Conservation (phyloP, 2,888 invertebrate genomes). For the Caenorhabditis virilis region DNA sequence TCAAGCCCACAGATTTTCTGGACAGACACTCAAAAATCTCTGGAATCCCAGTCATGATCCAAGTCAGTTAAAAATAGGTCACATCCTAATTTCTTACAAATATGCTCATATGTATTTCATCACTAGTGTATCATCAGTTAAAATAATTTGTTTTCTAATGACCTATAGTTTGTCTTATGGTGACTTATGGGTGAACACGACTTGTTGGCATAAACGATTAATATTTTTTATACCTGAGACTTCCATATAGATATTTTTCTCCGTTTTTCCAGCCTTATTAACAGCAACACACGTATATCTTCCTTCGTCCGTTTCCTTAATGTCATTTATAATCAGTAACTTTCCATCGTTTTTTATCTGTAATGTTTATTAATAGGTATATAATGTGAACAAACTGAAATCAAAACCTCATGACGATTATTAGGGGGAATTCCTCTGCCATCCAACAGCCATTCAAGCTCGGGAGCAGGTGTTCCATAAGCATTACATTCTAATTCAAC, state of each 20-base stretch:
- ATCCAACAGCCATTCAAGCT: constrained; percentile 53
- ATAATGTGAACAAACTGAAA: neutral
- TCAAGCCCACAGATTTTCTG: too few species aligned
- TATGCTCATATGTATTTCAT: too few species aligned
- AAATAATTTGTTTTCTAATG: too few species aligned
- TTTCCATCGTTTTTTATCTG: constrained; percentile 24
- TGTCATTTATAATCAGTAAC: constrained; percentile 24
- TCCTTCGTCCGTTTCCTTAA: constrained; percentile 66
- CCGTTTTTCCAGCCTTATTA: constrained; percentile 70
- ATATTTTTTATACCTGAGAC: constrained; percentile 63
- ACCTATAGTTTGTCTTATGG: too few species aligned
- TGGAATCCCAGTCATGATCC: too few species aligned
- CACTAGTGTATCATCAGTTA: too few species aligned
- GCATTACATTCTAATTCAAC: constrained; percentile 69
- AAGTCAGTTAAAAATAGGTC: too few species aligned
- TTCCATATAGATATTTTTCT: constrained; percentile 64
- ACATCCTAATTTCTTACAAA: too few species aligned
- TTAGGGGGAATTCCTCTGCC: constrained; percentile 48
- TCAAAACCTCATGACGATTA: constrained; percentile 35
- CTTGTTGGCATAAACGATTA: too few species aligned
- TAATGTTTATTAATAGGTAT: constrained; percentile 2
- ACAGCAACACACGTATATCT: constrained; percentile 70
- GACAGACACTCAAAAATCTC: too few species aligned
- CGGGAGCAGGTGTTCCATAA: constrained; percentile 33
- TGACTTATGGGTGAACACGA: too few species aligned